These are phyloP conservation scores for Saimiri boliviensis DNA, from an alignment of 2,113 vertebrate genomes.

Conservation along the genomic window DNA sequence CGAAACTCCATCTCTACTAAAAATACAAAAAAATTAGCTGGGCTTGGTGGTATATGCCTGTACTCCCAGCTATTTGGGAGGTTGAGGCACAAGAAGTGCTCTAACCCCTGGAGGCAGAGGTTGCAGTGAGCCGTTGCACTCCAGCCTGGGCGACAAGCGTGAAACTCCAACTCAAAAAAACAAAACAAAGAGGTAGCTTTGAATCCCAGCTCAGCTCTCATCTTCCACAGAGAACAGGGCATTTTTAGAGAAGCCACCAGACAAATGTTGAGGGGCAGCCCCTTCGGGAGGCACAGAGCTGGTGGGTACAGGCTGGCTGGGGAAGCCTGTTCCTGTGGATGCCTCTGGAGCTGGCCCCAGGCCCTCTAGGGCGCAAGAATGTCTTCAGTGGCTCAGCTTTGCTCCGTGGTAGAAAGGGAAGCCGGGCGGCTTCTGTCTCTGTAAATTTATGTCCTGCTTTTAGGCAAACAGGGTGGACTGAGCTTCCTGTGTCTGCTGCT, in stretches of 20 bases:
- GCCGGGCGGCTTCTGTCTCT: background rate
- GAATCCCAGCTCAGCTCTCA: background rate
- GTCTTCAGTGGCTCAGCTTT: background rate
- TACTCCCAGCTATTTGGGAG: too few relatives aligned
- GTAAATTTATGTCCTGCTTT: background rate
- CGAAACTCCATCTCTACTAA: too few relatives aligned
- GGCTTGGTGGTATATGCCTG: too few relatives aligned
- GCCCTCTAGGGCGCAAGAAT: background rate
- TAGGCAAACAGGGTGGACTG: background rate
- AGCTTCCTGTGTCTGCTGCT: background rate
- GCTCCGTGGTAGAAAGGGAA: background rate
- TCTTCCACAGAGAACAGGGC: background rate
- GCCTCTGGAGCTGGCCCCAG: background rate
- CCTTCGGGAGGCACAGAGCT: background rate
- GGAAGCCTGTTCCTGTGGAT: background rate
- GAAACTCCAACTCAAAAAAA: too few relatives aligned
- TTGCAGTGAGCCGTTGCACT: too few relatives aligned
- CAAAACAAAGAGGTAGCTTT: too few relatives aligned
- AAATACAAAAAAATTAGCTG: too few relatives aligned
- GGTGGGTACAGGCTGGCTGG: background rate
- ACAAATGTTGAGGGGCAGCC: background rate
- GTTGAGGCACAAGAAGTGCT: too few relatives aligned
- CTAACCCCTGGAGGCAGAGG: too few relatives aligned
- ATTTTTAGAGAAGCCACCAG: background rate
- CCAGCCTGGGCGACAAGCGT: too few relatives aligned